Evolutionary conservation across 2,797 vertebrate species (phyloP).

Genomic region (Paedocypris micromegethes): DNA sequence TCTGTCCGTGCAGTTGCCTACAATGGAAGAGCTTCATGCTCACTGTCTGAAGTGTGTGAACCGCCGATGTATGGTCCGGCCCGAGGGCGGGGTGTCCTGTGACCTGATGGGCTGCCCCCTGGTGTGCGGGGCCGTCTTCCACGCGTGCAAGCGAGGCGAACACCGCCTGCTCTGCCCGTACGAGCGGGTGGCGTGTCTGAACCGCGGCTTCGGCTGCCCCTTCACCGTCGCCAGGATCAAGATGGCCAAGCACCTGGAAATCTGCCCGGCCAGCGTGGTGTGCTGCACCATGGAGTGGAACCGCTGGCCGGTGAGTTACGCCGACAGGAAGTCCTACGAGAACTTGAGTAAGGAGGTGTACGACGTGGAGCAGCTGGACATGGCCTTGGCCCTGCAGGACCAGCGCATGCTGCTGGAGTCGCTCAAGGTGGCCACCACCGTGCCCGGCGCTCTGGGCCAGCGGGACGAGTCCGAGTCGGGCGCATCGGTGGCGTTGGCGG

Average conservation of each 20-base stretch:
- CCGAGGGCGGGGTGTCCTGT: slow-evolving; percentile 84
- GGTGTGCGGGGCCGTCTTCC: slow-evolving; percentile 94
- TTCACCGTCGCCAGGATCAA: slow-evolving; percentile 83
- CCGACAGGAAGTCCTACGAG: slow-evolving; percentile 93
- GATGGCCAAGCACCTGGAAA: slow-evolving; percentile 87
- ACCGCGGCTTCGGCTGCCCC: slow-evolving; percentile 90
- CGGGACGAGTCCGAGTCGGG: slow-evolving; percentile 59
- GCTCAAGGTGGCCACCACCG: slow-evolving; percentile 88
- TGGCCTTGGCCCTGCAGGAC: slow-evolving; percentile 97
- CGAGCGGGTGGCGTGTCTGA: slow-evolving; percentile 90
- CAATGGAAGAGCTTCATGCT: slow-evolving; percentile 84
- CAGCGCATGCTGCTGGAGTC: slow-evolving; percentile 97
- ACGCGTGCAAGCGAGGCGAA: slow-evolving; percentile 88
- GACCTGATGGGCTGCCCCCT: slow-evolving; percentile 89
- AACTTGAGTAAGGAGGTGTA: slow-evolving; percentile 94
- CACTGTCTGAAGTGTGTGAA: slow-evolving; percentile 96
- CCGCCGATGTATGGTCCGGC: slow-evolving; percentile 90
- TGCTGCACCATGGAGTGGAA: slow-evolving; percentile 99
- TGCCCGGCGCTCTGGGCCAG: slow-evolving; percentile 80
- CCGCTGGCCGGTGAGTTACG: slow-evolving; percentile 96
- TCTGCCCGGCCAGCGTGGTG: slow-evolving; percentile 92
- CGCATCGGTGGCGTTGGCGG: slow-evolving; percentile 68
- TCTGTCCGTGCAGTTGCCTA: slow-evolving; percentile 13
- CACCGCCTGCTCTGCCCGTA: slow-evolving; percentile 90
- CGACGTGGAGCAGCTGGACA: slow-evolving; percentile 95